Evolutionary conservation across 2,797 vertebrate genomes (phyloP), one percentile per base, ranked within the genome.

Genomic region (Myotis vivesi): DNA sequence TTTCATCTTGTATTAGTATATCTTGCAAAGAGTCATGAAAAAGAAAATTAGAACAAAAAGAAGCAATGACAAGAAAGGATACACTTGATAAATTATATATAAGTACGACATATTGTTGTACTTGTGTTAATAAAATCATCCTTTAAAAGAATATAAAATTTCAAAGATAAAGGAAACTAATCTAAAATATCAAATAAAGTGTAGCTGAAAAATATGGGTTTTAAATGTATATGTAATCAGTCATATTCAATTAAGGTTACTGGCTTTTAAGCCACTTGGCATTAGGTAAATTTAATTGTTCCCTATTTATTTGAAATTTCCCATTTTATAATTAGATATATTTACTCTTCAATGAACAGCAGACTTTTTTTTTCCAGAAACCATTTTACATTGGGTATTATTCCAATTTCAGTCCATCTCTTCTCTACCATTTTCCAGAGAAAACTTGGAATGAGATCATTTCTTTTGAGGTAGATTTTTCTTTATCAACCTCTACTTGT

Each of bases 131-230:
- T 69, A 64, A 91, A 87, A 73, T 77, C 23, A 36, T 92, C 8
- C 38, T 93, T 53, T 75, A 69, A 93, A 87, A 68, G 15, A 51
- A 57, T 59, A 68, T 38, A 96, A 66, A 69, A 73, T 91, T 68
- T 91, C 17, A 57, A 53, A 80, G 20, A 41, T 1, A 23, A 55
- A 53, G 53, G 25, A 84, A 84, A 59, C 33, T 15, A 59, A 8
- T n/a, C 51, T 72, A 77, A 11, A 72, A 33, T 80, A 55, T 77
- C 30, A 51, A 85, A 72, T 72, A 12, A 66, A 73, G 5, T 38
- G 33, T 20, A 84, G 38, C 36, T 79, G 41, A 83, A 10, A 90
- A 72, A 73, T 59, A 59, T 68, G 38, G 72, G 66, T 73, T 59
- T 87, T 79, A 84, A 59, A 91, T 75, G 4, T 57, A 20, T 38